phyloP scores from a whole-genome alignment of 2,888 invertebrate species.

The Luffia ferchaultella region DNA sequence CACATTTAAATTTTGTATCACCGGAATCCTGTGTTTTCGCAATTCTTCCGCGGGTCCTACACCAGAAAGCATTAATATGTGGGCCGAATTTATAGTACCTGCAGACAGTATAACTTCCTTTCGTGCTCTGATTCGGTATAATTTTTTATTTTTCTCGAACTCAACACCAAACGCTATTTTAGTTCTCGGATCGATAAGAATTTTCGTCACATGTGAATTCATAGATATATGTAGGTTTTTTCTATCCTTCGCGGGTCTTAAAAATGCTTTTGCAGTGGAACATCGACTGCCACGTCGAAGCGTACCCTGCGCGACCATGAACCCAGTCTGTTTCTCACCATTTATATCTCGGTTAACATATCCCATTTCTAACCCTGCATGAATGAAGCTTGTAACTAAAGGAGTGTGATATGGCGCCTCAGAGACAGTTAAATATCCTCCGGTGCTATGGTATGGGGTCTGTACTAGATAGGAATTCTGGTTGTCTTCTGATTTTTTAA shows the following conservation, averaged over 20 bases:
- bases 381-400: slow-evolving; percentile 80
- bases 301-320: slow-evolving; percentile 89
- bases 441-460: slow-evolving; percentile 81
- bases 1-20: slow-evolving; percentile 82
- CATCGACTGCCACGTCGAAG: slow-evolving; percentile 82
- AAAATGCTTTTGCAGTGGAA: slow-evolving; percentile 87
- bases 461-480: slow-evolving; percentile 82
- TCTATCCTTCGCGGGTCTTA: slow-evolving; percentile 80
- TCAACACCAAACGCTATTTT: slow-evolving; percentile 86
- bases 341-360: slow-evolving; percentile 89
- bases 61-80: slow-evolving; percentile 92
- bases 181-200: slow-evolving; percentile 75
- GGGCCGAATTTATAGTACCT: slow-evolving; percentile 93
- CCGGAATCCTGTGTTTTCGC: slow-evolving; percentile 76
- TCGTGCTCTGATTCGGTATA: slow-evolving; percentile 76
- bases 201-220: slow-evolving; percentile 79
- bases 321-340: slow-evolving; percentile 86
- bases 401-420: slow-evolving; percentile 91
- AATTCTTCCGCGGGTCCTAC: slow-evolving; percentile 80
- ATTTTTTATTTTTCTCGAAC: slow-evolving; percentile 76
- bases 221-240: slow-evolving; percentile 87
- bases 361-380: slow-evolving; percentile 84
- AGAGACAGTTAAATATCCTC: slow-evolving; percentile 83
- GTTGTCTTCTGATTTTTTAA: slow-evolving; percentile 92
- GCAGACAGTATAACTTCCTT: slow-evolving; percentile 91